Evolutionary conservation across 2,888 invertebrate genomes (phyloP).

Genomic region (Plebejus argus): DNA sequence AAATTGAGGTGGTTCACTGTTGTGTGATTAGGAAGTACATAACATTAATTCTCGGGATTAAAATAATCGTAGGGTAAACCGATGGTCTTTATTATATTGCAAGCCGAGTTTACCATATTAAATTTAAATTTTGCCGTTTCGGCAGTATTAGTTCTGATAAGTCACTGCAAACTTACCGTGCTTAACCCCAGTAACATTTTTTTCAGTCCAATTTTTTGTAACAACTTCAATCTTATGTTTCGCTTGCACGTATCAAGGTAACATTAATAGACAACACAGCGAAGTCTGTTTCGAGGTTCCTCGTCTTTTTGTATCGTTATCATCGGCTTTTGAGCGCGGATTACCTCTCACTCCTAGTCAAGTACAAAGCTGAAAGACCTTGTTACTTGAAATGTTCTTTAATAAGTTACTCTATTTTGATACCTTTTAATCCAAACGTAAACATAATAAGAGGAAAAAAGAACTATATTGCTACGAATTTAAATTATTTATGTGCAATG

Average conservation of each 20-base stretch:
- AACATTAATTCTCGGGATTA: not conserved
- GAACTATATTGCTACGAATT: no score
- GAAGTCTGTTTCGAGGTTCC: not conserved
- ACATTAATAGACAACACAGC: no score
- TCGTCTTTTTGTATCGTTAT: not conserved
- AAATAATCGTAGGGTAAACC: not conserved
- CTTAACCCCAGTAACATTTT: no score
- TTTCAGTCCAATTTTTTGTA: not conserved
- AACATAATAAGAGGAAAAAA: no score
- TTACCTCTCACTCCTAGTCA: not conserved
- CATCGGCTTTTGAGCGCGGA: not conserved
- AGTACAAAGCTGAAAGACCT: no score
- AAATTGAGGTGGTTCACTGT: not conserved
- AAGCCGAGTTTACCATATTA: not conserved
- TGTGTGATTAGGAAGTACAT: not conserved
- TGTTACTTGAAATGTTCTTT: no score
- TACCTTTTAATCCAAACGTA: no score
- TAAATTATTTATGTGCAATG: no score
- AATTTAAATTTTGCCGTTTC: not conserved
- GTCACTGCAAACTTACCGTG: not conserved
- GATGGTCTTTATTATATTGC: not conserved
- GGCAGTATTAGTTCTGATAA: no score
- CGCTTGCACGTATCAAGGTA: not conserved
- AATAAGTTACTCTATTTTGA: no score
- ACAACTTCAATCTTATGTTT: not conserved